Evolutionary conservation across 2,888 invertebrate species (phyloP).

Genomic region (Orchestes rusci): DNA sequence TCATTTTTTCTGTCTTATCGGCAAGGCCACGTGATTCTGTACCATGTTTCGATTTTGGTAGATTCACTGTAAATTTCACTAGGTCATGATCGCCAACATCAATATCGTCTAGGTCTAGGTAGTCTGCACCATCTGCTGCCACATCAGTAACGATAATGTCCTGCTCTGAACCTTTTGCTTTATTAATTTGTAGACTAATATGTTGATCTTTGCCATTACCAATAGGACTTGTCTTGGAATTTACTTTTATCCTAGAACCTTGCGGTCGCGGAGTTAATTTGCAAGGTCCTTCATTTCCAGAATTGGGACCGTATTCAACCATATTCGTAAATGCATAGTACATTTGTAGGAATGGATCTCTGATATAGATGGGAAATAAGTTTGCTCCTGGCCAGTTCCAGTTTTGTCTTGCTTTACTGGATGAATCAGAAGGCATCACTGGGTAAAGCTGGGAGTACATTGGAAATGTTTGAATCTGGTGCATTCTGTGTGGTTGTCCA

Average conservation of each 20-base stretch:
- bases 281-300: conserved; percentile 40
- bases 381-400: conserved; percentile 48
- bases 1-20: conserved; percentile 7
- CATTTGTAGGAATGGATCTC: conserved; percentile 50
- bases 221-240: neutral
- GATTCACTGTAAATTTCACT: conserved; percentile 27
- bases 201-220: conserved; percentile 4
- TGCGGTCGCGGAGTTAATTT: conserved; percentile 23
- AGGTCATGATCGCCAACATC: conserved; percentile 27
- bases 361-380: conserved; percentile 52
- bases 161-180: conserved; percentile 3
- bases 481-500: neutral
- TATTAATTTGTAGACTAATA: conserved; percentile 12
- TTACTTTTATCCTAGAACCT: conserved; percentile 11
- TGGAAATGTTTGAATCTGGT: neutral
- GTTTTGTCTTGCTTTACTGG: conserved; percentile 29
- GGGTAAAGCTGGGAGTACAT: neutral
- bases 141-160: conserved; percentile 2
- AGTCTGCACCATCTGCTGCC: neutral
- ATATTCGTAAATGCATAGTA: conserved; percentile 50
- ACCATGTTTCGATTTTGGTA: conserved; percentile 1
- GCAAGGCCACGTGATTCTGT: conserved; percentile 10
- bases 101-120: conserved; percentile 29
- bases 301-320: conserved; percentile 53
- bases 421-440: neutral